Percentiles rank a stretch among this genome's conserved stretches.
Conservation (phyloP, 2,113 vertebrate species). For the Eleginops maclovinus region DNA sequence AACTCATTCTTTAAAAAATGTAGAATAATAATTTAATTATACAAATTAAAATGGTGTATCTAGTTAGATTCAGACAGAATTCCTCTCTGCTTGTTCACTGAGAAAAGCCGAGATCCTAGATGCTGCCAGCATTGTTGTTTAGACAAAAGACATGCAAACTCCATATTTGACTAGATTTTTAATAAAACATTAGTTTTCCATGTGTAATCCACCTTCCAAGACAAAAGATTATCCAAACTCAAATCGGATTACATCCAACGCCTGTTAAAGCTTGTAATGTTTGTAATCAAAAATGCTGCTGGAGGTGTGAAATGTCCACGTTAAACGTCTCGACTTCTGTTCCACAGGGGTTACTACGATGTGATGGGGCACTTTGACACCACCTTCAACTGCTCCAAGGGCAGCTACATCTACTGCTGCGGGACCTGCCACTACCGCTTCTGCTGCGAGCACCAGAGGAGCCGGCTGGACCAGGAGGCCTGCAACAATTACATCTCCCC, state of each 20-base stretch:
- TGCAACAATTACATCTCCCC: conserved; percentile 91
- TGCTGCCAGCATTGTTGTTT: conserved; percentile 73
- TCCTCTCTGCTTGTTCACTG: conserved; percentile 54
- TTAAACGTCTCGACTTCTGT: not conserved
- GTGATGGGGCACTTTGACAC: conserved; percentile 94
- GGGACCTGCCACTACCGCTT: conserved; percentile 94
- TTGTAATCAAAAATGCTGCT: conserved; percentile 46
- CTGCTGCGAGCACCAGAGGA: conserved; percentile 91
- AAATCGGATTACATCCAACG: conserved; percentile 16
- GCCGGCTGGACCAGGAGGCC: conserved; percentile 88
- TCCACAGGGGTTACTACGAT: conserved; percentile 87
- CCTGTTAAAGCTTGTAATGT: conserved; percentile 57
- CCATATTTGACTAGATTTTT: conserved; percentile 15
- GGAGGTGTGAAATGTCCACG: not conserved
- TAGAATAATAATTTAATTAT: not conserved
- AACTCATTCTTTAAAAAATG: not conserved
- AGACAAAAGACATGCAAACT: conserved; percentile 40
- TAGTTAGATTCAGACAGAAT: conserved; percentile 19
- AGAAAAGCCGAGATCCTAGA: conserved; percentile 47
- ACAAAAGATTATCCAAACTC: no score
- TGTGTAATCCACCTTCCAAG: no score
- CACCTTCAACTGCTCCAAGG: conserved; percentile 92
- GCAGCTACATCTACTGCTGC: conserved; percentile 92
- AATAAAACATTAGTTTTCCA: not conserved
- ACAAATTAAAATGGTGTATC: not conserved